Evolutionary conservation across 2,113 vertebrate genomes (phyloP).

Genomic region (Gasterosteus nipponicus): DNA sequence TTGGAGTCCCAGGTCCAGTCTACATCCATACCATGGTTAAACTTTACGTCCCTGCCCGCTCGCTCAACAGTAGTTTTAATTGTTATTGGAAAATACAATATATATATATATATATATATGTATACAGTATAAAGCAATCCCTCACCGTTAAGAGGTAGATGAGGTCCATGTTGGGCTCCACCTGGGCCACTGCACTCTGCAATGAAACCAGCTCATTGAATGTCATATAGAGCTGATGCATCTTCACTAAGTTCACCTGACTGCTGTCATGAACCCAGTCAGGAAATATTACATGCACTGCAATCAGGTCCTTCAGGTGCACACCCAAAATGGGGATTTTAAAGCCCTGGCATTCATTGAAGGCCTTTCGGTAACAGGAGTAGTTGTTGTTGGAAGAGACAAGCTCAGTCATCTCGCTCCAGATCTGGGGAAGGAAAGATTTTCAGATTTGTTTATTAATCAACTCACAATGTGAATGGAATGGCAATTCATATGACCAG

Average conservation of each 20-base stretch:
- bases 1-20: no score
- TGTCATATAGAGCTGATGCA: slow-evolving; percentile 97
- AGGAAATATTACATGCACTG: slow-evolving; percentile 94
- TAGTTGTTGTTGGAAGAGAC: slow-evolving; percentile 98
- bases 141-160: slow-evolving; percentile 95
- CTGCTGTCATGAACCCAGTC: slow-evolving; percentile 90
- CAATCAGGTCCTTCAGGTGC: slow-evolving; percentile 97
- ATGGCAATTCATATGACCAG: background rate
- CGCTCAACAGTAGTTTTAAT: no score
- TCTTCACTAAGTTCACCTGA: slow-evolving; percentile 95
- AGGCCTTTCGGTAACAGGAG: slow-evolving; percentile 93
- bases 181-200: slow-evolving; percentile 88
- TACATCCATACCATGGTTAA: no score
- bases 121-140: no score
- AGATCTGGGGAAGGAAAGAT: slow-evolving; percentile 82
- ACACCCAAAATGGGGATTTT: slow-evolving; percentile 98
- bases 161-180: slow-evolving; percentile 97
- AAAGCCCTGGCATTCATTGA: slow-evolving; percentile 90
- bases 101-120: no score
- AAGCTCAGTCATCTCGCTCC: slow-evolving; percentile 96
- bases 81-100: no score
- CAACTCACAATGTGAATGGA: background rate
- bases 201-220: slow-evolving; percentile 93
- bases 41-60: no score
- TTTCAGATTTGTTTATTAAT: background rate